Percentiles rank a stretch among this genome's conserved stretches.
Conservation (phyloP, 2,113 vertebrate species). For the Eptesicus fuscus region DNA sequence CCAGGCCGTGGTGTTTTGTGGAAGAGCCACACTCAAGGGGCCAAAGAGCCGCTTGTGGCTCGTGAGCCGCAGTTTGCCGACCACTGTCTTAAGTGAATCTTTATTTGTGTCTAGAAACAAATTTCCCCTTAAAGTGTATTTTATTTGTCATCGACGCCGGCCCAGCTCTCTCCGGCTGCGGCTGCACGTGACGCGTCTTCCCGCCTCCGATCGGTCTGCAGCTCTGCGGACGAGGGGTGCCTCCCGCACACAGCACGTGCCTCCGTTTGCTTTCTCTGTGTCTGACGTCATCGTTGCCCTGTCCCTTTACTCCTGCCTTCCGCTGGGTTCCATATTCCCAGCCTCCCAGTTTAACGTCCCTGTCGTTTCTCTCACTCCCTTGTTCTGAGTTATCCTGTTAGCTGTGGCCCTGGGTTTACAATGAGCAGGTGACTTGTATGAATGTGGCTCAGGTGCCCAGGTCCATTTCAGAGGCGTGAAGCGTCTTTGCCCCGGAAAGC, state of each 20-base stretch:
- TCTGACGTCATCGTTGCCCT: too few species aligned
- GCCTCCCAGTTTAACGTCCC: background rate
- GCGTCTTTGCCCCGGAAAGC: background rate
- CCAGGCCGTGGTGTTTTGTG: too few species aligned
- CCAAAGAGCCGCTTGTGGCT: too few species aligned
- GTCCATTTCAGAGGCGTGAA: background rate
- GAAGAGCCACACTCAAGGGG: too few species aligned
- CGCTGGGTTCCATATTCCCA: background rate
- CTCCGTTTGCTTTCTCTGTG: background rate
- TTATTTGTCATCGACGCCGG: rapidly evolving
- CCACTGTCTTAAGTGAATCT: background rate
- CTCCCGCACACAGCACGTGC: background rate
- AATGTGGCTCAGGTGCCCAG: background rate
- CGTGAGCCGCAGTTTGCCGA: too few species aligned
- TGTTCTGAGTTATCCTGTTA: background rate
- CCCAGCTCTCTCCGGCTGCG: too few species aligned
- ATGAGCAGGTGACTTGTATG: background rate
- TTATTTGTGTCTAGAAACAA: background rate
- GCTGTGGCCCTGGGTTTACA: background rate
- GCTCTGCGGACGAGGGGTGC: rapidly evolving
- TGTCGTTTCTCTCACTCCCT: background rate
- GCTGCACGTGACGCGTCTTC: background rate
- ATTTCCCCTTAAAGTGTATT: background rate
- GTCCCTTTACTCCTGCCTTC: background rate
- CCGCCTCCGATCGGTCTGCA: rapidly evolving